phyloP scores from a whole-genome alignment of 2,113 vertebrate species.

The Chloroceryle aenea region DNA sequence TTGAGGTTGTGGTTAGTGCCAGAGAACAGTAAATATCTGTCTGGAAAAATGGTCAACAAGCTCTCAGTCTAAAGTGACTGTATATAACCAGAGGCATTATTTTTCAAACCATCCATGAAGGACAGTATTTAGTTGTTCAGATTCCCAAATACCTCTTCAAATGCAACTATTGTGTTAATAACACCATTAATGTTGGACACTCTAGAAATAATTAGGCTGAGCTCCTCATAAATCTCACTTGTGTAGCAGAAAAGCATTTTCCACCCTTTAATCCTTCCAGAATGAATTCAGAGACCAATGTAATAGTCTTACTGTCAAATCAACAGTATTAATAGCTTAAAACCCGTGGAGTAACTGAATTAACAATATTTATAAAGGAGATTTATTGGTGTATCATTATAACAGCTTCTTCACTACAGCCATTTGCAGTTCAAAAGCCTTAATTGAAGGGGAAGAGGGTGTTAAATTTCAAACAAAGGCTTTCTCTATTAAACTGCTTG shows the following conservation, averaged over 20 bases:
- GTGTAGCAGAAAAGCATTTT: background rate
- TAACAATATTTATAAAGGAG: background rate
- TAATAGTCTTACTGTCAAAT: background rate
- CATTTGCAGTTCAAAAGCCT: conserved; percentile 22
- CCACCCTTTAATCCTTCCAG: background rate
- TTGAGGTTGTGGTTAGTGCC: conserved; percentile 20
- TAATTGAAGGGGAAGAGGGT: conserved; percentile 11
- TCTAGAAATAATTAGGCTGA: background rate
- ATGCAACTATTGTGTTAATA: background rate
- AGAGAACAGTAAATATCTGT: background rate
- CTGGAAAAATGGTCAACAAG: background rate
- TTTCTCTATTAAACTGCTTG: background rate
- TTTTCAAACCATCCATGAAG: background rate
- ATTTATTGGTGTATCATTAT: background rate
- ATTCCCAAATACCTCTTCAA: conserved; percentile 7
- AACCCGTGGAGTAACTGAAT: background rate
- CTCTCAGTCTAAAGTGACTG: conserved; percentile 13
- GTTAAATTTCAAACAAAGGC: conserved; percentile 49
- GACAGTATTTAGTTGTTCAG: background rate
- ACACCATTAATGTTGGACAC: background rate
- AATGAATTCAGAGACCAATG: background rate
- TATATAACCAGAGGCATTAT: background rate
- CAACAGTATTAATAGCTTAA: background rate
- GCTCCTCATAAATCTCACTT: conserved; percentile 9
- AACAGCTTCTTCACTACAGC: background rate